A percentile compares a stretch with the other conserved stretches of the same genome.
These are phyloP conservation scores for Halcyon badia DNA, from an alignment of 2,797 vertebrate species.

Conservation along the genomic window DNA sequence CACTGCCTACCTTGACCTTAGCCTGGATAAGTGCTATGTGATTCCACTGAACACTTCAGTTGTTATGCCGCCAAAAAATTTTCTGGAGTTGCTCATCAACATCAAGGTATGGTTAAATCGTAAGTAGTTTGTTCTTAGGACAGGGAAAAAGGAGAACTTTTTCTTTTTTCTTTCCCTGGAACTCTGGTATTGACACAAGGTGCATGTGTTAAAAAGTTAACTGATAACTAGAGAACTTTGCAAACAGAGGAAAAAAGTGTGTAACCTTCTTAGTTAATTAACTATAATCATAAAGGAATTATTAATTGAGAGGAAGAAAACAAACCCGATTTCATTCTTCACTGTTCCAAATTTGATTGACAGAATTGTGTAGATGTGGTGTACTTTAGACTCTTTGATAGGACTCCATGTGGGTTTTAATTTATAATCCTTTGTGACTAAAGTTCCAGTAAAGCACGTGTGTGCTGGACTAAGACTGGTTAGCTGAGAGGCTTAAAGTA, in stretches of 20 bases:
- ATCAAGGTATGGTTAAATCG: constrained; percentile 86
- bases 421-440: background rate
- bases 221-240: background rate
- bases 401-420: fast-evolving
- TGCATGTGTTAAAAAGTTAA: background rate
- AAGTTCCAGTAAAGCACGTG: background rate
- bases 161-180: background rate
- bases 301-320: background rate
- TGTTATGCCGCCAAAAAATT: constrained; percentile 94
- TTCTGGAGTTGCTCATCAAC: constrained; percentile 92
- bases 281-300: background rate
- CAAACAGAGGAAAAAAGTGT: background rate
- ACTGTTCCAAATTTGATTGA: background rate
- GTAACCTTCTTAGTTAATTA: background rate
- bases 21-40: constrained; percentile 95
- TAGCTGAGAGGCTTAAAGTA: background rate
- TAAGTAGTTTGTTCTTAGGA: background rate
- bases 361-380: background rate
- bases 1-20: constrained; percentile 96
- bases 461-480: background rate
- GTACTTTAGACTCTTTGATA: background rate
- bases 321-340: background rate
- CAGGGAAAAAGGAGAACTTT: background rate
- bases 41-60: constrained; percentile 96
- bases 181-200: background rate